Conservation (phyloP, 2,797 vertebrate genomes). For the Jordanella pulchra region DNA sequence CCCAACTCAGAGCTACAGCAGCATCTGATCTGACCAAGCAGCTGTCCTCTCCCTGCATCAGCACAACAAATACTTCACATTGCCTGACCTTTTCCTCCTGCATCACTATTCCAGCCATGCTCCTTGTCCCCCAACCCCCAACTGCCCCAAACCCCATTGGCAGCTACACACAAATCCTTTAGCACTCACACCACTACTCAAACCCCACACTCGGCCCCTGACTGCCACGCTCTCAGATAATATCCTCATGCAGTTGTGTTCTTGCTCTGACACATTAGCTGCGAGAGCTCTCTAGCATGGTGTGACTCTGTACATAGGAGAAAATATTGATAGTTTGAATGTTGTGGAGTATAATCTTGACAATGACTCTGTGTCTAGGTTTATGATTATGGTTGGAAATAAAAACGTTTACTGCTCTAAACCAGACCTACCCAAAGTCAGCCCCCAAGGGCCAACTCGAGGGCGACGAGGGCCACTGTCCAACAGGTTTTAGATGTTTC, state of each 20-base stretch:
- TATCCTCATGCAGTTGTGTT: constrained; percentile 69
- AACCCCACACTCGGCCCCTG: constrained; percentile 59
- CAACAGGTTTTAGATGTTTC: too few species aligned
- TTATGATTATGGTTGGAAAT: background rate
- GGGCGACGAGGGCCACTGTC: too few species aligned
- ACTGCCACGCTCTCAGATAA: constrained; percentile 65
- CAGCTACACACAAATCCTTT: constrained; percentile 25
- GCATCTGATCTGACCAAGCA: constrained; percentile 81
- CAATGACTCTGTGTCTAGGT: background rate
- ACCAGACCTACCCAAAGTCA: too few species aligned
- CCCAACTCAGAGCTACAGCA: constrained; percentile 70
- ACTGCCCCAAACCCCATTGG: constrained; percentile 28
- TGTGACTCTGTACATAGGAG: constrained; percentile 34
- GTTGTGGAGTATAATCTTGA: background rate
- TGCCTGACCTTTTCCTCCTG: constrained; percentile 84
- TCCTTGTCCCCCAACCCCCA: constrained; percentile 32
- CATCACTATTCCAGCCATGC: constrained; percentile 74
- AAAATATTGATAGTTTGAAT: constrained; percentile 13
- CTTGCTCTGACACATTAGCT: constrained; percentile 68
- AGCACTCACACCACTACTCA: constrained; percentile 65
- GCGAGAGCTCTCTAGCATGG: constrained; percentile 47
- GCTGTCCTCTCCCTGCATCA: constrained; percentile 85
- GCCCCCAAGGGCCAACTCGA: too few species aligned
- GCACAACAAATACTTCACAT: constrained; percentile 86
- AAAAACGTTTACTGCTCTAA: background rate